These are phyloP conservation scores for Erebia epiphron DNA, from an alignment of 2,888 invertebrate genomes.

Conservation along the genomic window DNA sequence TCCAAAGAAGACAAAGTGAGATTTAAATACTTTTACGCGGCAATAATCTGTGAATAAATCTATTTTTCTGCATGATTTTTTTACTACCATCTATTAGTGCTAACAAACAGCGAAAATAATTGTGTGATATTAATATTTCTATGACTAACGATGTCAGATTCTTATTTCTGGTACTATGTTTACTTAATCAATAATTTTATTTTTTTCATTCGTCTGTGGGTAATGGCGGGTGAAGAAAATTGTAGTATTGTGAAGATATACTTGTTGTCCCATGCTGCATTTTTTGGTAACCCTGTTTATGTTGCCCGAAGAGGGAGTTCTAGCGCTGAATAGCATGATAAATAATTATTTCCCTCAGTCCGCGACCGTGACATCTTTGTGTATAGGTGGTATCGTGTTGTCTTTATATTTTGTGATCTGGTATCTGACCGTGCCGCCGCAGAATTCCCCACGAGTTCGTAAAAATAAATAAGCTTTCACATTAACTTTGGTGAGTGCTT, in stretches of 20 bases:
- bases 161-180: constrained; percentile 42
- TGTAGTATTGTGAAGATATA: not conserved
- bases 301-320: not conserved
- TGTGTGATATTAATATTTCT: no score
- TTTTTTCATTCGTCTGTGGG: not conserved
- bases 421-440: not conserved
- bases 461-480: not conserved
- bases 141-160: no score
- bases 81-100: not conserved
- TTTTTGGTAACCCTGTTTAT: not conserved
- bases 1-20: constrained; percentile 27
- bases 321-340: not conserved
- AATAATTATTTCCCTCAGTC: not conserved
- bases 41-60: constrained; percentile 51
- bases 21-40: constrained; percentile 45
- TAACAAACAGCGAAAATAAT: no score
- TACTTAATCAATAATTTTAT: not conserved
- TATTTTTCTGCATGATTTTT: constrained; percentile 51
- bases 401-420: not conserved
- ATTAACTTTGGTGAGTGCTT: constrained; percentile 9
- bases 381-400: not conserved
- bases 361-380: not conserved
- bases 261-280: not conserved
- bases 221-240: not conserved
- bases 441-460: not conserved